A percentile compares a stretch with the other conserved stretches of the same genome.
These are phyloP conservation scores for Eriocheir sinensis DNA, from an alignment of 1,140 invertebrate genomes.

Conservation along the genomic window DNA sequence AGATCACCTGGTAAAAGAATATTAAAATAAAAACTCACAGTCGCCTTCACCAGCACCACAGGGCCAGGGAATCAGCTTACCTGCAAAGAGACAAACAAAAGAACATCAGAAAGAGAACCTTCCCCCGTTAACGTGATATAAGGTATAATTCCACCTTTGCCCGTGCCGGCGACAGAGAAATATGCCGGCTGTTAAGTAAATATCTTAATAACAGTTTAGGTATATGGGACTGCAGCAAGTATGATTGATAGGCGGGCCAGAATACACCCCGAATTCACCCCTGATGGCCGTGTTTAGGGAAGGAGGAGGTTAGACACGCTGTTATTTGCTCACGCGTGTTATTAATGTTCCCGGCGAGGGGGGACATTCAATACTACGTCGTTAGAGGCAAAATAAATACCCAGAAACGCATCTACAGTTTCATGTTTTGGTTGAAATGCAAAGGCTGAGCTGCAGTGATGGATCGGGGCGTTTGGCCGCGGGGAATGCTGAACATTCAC, in stretches of 20 bases:
- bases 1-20: no score
- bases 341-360: not conserved
- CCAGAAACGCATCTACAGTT: not conserved
- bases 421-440: not conserved
- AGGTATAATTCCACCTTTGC: slow-evolving; percentile 15
- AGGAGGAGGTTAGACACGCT: not conserved
- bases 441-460: no score
- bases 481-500: not conserved
- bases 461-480: not conserved
- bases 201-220: slow-evolving; percentile 7
- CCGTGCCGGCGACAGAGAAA: not conserved
- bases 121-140: not conserved
- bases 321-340: not conserved
- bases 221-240: not conserved
- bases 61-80: slow-evolving; percentile 17
- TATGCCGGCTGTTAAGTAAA: slow-evolving; percentile 24
- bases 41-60: not conserved
- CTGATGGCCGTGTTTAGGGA: not conserved
- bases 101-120: slow-evolving; percentile 5
- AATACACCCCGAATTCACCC: not conserved
- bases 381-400: not conserved
- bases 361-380: slow-evolving; percentile 2
- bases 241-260: not conserved
- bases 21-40: not conserved
- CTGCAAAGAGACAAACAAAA: slow-evolving; percentile 39